Evolutionary conservation across 2,113 vertebrate species (phyloP).

Genomic region (Cyrtonyx montezumae): DNA sequence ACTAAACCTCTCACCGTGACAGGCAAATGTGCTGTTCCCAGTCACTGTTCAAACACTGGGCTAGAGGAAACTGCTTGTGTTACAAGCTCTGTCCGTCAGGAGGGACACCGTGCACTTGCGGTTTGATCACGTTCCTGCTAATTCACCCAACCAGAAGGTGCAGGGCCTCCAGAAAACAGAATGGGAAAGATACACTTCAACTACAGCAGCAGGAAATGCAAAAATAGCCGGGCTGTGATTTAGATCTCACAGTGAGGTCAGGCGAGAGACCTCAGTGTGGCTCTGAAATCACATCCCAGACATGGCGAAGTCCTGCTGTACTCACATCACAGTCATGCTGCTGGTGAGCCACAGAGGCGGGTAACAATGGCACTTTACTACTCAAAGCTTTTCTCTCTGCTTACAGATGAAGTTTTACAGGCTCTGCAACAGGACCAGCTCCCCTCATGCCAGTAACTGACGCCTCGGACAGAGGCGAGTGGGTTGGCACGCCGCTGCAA

Average conservation of each 20-base stretch:
- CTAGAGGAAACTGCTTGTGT: not conserved
- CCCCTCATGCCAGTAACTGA: slow-evolving; percentile 44
- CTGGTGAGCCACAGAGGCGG: slow-evolving; percentile 19
- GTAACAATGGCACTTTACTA: not conserved
- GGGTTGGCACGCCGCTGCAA: not conserved
- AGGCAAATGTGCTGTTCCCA: not conserved
- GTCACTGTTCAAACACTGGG: slow-evolving; percentile 3
- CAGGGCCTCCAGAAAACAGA: not conserved
- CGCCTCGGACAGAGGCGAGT: not conserved
- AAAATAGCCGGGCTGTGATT: slow-evolving; percentile 49
- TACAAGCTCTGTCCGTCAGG: not conserved
- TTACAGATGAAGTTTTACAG: not conserved
- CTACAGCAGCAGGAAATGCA: slow-evolving; percentile 42
- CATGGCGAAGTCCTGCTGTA: slow-evolving; percentile 33
- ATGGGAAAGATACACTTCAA: slow-evolving; percentile 13
- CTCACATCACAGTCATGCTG: slow-evolving; percentile 35
- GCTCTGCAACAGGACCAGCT: not conserved
- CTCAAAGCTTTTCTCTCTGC: slow-evolving; percentile 13
- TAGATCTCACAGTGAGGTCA: not conserved
- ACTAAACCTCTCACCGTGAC: slow-evolving; percentile 31
- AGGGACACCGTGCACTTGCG: not conserved
- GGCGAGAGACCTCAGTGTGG: slow-evolving; percentile 45
- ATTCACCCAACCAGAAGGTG: slow-evolving; percentile 10
- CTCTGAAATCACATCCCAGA: slow-evolving; percentile 59
- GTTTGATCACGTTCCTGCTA: not conserved